These are phyloP conservation scores for Microplitis demolitor DNA, from an alignment of 1,140 invertebrate genomes.

Conservation along the genomic window DNA sequence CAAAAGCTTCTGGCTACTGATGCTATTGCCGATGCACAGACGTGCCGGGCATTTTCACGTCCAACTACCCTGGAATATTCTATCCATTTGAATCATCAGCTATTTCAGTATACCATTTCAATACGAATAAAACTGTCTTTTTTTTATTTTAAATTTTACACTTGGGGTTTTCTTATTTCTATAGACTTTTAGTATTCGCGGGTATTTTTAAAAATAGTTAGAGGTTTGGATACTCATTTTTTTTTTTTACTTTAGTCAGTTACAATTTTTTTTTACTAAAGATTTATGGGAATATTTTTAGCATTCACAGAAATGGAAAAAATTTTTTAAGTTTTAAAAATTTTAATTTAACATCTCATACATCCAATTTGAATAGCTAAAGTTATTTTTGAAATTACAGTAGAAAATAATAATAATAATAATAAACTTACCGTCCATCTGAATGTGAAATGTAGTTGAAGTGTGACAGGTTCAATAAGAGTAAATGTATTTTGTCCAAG, in stretches of 20 bases:
- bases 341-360: no score
- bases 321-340: no score
- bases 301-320: no score
- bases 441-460: slow-evolving; percentile 85
- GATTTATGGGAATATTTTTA: not conserved
- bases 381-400: not conserved
- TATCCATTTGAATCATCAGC: not conserved
- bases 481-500: slow-evolving; percentile 88
- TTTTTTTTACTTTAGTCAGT: not conserved
- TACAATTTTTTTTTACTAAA: not conserved
- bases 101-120: not conserved
- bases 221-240: no score
- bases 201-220: no score
- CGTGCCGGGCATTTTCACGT: not conserved
- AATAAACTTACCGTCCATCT: slow-evolving; percentile 82
- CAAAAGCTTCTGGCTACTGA: not conserved
- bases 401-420: not conserved
- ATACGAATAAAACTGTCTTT: not conserved
- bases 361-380: not conserved
- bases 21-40: not conserved
- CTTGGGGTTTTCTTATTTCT: not conserved
- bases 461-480: slow-evolving; percentile 77
- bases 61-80: slow-evolving; percentile 1
- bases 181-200: no score
- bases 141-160: not conserved